Evolutionary conservation across 2,888 invertebrate species (phyloP).

Genomic region (Acleris emargana): DNA sequence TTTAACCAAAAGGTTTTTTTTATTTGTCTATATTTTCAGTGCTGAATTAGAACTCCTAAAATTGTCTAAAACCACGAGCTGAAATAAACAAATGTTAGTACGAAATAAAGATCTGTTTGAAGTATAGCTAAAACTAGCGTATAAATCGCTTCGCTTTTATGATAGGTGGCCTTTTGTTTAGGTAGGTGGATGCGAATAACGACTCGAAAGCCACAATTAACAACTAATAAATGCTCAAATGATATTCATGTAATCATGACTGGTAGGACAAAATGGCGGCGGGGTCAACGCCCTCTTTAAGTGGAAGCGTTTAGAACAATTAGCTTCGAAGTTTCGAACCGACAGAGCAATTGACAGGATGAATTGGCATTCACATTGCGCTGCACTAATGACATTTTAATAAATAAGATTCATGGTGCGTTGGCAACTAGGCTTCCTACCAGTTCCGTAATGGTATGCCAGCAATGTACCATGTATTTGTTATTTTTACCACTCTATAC

Average conservation of each 20-base stretch:
- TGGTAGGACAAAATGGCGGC: slow-evolving; percentile 63
- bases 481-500: no score
- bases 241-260: neutral
- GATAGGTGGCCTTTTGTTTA: neutral
- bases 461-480: no score
- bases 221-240: slow-evolving; percentile 9
- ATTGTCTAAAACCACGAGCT: no score
- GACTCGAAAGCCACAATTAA: slow-evolving; percentile 6
- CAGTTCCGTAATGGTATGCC: no score
- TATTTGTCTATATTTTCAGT: no score
- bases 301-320: slow-evolving; percentile 32
- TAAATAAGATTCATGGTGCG: no score
- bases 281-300: slow-evolving; percentile 48
- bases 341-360: slow-evolving; percentile 32
- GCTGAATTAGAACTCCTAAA: no score
- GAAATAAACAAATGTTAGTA: no score
- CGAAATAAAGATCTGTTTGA: neutral
- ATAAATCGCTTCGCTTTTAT: no score
- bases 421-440: no score
- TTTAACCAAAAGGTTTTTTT: no score
- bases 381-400: neutral
- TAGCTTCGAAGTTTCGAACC: slow-evolving; percentile 26
- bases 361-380: slow-evolving; percentile 23
- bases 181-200: slow-evolving; percentile 3
- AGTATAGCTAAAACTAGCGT: neutral